Conservation (phyloP, 2,888 invertebrate species). For the Eilema caniola region DNA sequence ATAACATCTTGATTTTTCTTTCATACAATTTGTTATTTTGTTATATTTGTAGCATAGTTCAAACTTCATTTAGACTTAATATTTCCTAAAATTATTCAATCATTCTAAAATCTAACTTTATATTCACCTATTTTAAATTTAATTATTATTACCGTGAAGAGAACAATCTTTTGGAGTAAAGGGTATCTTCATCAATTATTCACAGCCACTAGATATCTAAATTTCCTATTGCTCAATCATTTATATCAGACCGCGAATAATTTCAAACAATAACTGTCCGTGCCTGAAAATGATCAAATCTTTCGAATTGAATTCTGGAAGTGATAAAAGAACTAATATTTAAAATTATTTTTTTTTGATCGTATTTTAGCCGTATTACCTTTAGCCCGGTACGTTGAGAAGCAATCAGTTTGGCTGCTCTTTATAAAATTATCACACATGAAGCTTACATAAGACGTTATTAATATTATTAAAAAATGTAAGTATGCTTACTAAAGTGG, state of each 20-base stretch:
- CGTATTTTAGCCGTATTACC: too few species aligned
- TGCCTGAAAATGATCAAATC: neutral
- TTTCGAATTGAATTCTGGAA: neutral
- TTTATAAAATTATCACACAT: neutral
- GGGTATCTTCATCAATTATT: slow-evolving; percentile 11
- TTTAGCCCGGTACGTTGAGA: too few species aligned
- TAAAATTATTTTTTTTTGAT: too few species aligned
- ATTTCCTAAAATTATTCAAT: neutral
- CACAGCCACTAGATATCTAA: neutral
- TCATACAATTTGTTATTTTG: too few species aligned
- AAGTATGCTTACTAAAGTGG: too few species aligned
- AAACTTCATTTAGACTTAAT: neutral
- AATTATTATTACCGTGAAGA: neutral
- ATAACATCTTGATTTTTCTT: too few species aligned
- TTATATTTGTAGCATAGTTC: neutral
- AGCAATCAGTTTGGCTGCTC: too few species aligned
- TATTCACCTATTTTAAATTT: neutral
- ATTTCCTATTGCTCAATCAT: slow-evolving; percentile 8
- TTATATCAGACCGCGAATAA: slow-evolving; percentile 9
- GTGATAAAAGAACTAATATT: neutral
- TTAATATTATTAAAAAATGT: too few species aligned
- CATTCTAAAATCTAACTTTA: neutral
- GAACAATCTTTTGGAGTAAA: slow-evolving; percentile 7
- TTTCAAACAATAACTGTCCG: slow-evolving; percentile 5
- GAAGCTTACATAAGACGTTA: too few species aligned